Percentiles rank a stretch among this genome's conserved stretches.
Evolutionary conservation across 2,888 invertebrate genomes (phyloP).

Genomic region (Dynastes hyllus): DNA sequence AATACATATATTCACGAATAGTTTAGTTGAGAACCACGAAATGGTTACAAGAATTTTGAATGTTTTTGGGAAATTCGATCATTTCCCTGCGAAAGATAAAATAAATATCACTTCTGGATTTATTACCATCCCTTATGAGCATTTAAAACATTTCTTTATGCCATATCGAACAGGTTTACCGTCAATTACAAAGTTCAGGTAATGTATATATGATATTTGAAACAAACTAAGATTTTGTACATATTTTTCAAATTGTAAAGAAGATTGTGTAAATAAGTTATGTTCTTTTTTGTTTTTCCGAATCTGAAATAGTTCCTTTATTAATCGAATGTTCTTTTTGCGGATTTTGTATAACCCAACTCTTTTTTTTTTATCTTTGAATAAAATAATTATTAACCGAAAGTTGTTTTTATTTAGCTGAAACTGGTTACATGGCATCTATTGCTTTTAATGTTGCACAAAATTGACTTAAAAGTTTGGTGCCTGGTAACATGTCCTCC

Average conservation of each 20-base stretch:
- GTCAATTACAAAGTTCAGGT: slow-evolving; percentile 34
- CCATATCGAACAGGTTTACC: slow-evolving; percentile 36
- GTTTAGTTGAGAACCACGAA: slow-evolving; percentile 17
- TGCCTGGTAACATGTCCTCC: too few species aligned
- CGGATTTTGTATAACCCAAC: too few species aligned
- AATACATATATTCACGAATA: slow-evolving; percentile 38
- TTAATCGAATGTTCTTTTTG: too few species aligned
- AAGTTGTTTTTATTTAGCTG: too few species aligned
- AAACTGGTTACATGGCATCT: too few species aligned
- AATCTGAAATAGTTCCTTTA: too few species aligned
- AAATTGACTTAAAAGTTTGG: too few species aligned
- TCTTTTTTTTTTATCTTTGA: too few species aligned
- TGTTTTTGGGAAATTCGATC: slow-evolving; percentile 48
- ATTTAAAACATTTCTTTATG: slow-evolving; percentile 27
- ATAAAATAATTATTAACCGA: too few species aligned
- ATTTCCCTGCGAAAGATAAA: slow-evolving; percentile 28
- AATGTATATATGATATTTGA: slow-evolving; percentile 26
- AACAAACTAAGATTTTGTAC: neutral
- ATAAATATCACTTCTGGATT: slow-evolving; percentile 11
- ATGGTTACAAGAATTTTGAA: slow-evolving; percentile 51
- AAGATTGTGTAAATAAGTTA: slow-evolving; percentile 4
- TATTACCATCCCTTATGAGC: slow-evolving; percentile 29
- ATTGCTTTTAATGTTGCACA: too few species aligned
- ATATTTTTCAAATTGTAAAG: slow-evolving; percentile 8
- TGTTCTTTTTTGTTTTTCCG: neutral